phyloP scores from a whole-genome alignment of 2,888 invertebrate genomes.

The Ennomos fuscantarius region DNA sequence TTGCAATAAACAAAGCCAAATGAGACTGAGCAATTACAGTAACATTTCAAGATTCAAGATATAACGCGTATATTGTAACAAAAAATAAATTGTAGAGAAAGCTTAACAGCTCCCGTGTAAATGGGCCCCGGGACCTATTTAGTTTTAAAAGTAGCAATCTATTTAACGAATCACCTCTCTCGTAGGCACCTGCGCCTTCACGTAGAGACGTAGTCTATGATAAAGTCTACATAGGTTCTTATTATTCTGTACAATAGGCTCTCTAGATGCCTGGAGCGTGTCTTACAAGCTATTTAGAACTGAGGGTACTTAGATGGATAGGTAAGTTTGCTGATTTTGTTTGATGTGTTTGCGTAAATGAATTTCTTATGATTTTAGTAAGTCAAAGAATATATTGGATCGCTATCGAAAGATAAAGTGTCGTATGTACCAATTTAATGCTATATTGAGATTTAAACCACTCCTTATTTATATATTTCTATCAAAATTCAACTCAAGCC shows the following conservation, averaged over 20 bases:
- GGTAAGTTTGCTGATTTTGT: not conserved
- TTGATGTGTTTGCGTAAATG: not conserved
- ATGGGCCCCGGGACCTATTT: conserved; percentile 29
- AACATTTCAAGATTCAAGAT: not conserved
- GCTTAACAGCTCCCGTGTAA: conserved; percentile 22
- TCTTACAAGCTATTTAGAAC: not conserved
- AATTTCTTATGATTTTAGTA: no score
- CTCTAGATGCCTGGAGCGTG: not conserved
- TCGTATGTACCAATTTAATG: no score
- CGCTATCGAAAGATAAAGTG: no score
- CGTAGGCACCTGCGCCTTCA: conserved; percentile 31
- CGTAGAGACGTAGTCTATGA: conserved; percentile 8
- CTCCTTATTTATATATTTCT: no score
- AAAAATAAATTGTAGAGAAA: conserved; percentile 26
- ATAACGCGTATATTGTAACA: conserved; percentile 6
- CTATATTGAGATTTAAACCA: no score
- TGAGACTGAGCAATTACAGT: no score
- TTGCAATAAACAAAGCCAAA: no score
- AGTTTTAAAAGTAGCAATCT: conserved; percentile 37
- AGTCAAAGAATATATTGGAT: no score
- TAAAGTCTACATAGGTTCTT: not conserved
- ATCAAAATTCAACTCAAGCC: no score
- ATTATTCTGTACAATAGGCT: conserved; percentile 3
- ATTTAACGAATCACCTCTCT: conserved; percentile 31
- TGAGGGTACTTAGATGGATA: conserved; percentile 2